Evolutionary conservation across 1,140 invertebrate species (phyloP), one percentile per base, ranked within the genome.

Genomic region (Panulirus ornatus): DNA sequence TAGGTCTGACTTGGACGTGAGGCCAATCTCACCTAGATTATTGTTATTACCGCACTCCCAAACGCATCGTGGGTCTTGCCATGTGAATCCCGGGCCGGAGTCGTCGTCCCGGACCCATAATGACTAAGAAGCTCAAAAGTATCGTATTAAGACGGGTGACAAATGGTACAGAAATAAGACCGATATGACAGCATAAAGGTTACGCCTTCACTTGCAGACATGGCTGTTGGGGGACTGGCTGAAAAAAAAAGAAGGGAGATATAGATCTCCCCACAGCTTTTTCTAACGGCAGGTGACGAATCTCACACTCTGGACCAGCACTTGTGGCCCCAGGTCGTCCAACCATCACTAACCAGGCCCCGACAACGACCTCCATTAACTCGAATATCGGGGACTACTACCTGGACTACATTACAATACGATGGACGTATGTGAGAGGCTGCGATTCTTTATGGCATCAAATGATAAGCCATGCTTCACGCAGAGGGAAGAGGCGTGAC

Each of bases 151-250:
- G 30, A 42, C 58, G 27, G 42, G 63, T 84, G 63, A 84, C 63
- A 84, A 84, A 84, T 84, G 81, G 58, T 54, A 38, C 14, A n/a
- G 81, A 84, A 84, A 84, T 84, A 84, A 84, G 27, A 66, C 58
- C 54, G 63, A 44, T 70, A 71, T 84, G 81, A 71, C n/a, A n/a
- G 34, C 36, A 54, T 84, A 84, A 44, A 66, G 81, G 81, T 84
- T 71, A 84, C 38, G 81, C 81, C 8, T 84, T 54, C 81, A 42
- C 63, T 0, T 6, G 19, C 38, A 38, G 63, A 84, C 58, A 70
- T 27, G 58, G 27, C 78, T 54, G 78, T 36, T 3, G 78, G 78
- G 30, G 22, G 36, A 30, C 27, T 42, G 78, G 16, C 51, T 73
- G 34, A 73, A 54, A 58, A 54, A 76, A 54, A 22, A 16, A 2